Percentiles rank a stretch among this genome's conserved stretches.
Conservation (phyloP, 2,888 invertebrate species). For the Ferdinandea cuprea region DNA sequence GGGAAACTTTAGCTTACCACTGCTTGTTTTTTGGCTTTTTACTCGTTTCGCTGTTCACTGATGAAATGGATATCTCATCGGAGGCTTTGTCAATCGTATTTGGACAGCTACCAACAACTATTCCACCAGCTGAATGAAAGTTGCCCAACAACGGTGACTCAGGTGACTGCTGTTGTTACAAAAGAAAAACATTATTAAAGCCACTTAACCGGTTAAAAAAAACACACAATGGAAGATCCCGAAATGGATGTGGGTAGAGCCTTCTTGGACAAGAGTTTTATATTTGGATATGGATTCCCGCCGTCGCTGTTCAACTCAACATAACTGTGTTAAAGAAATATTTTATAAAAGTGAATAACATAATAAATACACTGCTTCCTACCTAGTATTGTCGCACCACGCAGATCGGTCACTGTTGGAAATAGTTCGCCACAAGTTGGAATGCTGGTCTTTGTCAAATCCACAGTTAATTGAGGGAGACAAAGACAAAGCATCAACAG, state of each 20-base stretch:
- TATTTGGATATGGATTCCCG: conserved; percentile 38
- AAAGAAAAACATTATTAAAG: not conserved
- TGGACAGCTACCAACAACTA: conserved; percentile 20
- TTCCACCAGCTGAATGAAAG: conserved; percentile 72
- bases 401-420: conserved; percentile 50
- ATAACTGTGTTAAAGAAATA: conserved; percentile 26
- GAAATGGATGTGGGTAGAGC: conserved; percentile 11
- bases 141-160: conserved; percentile 75
- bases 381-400: conserved; percentile 64
- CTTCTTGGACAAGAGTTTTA: conserved; percentile 39
- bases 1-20: conserved; percentile 77
- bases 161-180: conserved; percentile 40
- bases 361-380: not conserved
- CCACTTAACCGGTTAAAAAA: not conserved
- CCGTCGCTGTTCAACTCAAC: conserved; percentile 54
- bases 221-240: conserved; percentile 36
- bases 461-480: conserved; percentile 42
- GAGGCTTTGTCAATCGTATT: conserved; percentile 48
- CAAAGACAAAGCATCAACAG: conserved; percentile 43
- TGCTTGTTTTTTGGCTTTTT: conserved; percentile 81
- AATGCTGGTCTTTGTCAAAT: conserved; percentile 38
- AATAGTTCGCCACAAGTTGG: conserved; percentile 50
- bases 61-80: conserved; percentile 81
- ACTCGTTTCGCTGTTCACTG: conserved; percentile 79
- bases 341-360: too few relatives aligned